Evolutionary conservation across 2,888 invertebrate species (phyloP).

Genomic region (Junonia oenone): DNA sequence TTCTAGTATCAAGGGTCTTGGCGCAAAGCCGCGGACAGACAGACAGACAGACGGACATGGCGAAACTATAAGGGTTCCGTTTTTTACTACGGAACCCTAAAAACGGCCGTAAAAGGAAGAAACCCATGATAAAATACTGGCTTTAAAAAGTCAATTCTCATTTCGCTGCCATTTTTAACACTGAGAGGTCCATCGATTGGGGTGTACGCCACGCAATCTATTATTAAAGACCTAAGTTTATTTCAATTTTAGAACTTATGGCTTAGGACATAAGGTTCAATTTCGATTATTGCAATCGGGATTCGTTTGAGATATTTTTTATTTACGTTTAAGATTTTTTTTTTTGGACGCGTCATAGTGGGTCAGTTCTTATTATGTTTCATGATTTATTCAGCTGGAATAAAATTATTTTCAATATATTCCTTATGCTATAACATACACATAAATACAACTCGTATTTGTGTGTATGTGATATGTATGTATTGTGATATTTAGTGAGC

Average conservation of each 20-base stretch:
- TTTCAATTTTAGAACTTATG: conserved; percentile 3
- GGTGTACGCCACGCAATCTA: conserved; percentile 11
- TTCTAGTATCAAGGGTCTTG: too few relatives aligned
- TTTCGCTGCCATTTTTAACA: conserved; percentile 20
- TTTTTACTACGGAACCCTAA: too few relatives aligned
- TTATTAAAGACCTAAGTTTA: not conserved
- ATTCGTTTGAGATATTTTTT: conserved; percentile 6
- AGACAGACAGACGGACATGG: too few relatives aligned
- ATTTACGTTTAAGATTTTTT: conserved; percentile 4
- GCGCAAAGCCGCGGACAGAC: too few relatives aligned
- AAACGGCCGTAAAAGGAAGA: not conserved
- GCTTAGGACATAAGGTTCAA: not conserved
- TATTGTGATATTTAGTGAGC: too few relatives aligned
- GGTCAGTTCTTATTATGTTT: too few relatives aligned
- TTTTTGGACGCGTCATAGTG: conserved; percentile 4
- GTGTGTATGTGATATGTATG: too few relatives aligned
- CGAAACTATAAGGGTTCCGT: too few relatives aligned
- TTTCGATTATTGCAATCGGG: not conserved
- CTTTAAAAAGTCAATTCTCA: conserved; percentile 21
- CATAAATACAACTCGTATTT: too few relatives aligned
- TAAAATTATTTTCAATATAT: too few relatives aligned
- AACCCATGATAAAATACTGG: not conserved
- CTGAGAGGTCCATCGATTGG: conserved; percentile 17
- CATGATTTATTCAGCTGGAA: conserved; percentile 1
- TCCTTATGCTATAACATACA: too few relatives aligned